phyloP scores from a whole-genome alignment of 2,888 invertebrate species.

The Listrodromus nycthemerus region DNA sequence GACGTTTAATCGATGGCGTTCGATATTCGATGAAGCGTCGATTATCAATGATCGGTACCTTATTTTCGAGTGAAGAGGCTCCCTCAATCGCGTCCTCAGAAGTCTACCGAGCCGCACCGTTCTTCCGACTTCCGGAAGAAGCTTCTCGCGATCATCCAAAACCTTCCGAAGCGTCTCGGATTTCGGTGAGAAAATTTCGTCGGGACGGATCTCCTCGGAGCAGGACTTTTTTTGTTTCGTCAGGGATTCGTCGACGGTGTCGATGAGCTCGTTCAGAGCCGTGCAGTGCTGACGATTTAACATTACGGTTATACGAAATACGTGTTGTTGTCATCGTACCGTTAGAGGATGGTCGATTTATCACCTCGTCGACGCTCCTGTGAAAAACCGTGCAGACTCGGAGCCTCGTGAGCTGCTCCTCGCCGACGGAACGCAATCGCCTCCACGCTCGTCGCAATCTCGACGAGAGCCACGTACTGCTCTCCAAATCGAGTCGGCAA shows the following conservation, averaged over 20 bases:
- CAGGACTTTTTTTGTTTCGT: constrained; percentile 64
- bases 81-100: constrained; percentile 88
- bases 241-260: constrained; percentile 83
- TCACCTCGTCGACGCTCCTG: constrained; percentile 85
- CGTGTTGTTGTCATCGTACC: background rate
- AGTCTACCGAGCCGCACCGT: constrained; percentile 90
- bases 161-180: constrained; percentile 85
- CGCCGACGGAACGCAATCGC: constrained; percentile 88
- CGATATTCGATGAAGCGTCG: constrained; percentile 71
- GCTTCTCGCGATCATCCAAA: constrained; percentile 87
- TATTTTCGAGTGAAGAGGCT: constrained; percentile 85
- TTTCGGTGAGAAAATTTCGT: constrained; percentile 58
- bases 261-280: constrained; percentile 87
- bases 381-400: constrained; percentile 92
- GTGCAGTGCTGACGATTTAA: constrained; percentile 86
- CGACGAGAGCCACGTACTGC: constrained; percentile 86
- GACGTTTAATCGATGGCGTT: constrained; percentile 70
- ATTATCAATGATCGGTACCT: constrained; percentile 69
- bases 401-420: constrained; percentile 91
- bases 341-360: constrained; percentile 23
- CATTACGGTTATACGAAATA: background rate
- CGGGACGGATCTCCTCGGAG: constrained; percentile 35
- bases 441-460: constrained; percentile 89
- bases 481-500: constrained; percentile 88
- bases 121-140: constrained; percentile 89